These are phyloP conservation scores for Synergus laeviventris DNA, from an alignment of 2,888 invertebrate genomes.

Conservation along the genomic window DNA sequence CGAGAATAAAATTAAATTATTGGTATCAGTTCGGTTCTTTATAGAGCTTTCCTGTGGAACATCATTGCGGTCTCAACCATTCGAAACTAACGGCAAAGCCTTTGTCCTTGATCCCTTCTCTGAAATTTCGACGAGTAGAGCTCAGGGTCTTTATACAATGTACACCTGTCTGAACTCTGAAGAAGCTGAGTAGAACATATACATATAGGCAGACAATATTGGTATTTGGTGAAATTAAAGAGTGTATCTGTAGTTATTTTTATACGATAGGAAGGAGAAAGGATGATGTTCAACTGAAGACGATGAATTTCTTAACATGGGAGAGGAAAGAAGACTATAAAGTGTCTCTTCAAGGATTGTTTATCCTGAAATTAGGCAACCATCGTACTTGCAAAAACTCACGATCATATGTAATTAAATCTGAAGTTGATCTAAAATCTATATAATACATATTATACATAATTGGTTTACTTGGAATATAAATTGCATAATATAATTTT, in stretches of 20 bases:
- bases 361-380: background rate
- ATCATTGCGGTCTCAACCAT: background rate
- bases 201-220: background rate
- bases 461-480: too few species aligned
- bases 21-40: background rate
- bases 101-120: constrained; percentile 59
- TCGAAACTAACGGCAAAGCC: constrained; percentile 39
- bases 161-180: background rate
- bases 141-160: background rate
- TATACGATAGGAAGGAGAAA: background rate
- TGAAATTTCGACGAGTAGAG: constrained; percentile 46
- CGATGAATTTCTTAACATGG: background rate
- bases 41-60: background rate
- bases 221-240: background rate
- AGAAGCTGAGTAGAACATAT: constrained; percentile 15
- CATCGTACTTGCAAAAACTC: background rate
- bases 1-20: background rate
- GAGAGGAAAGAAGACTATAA: background rate
- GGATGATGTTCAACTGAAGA: background rate
- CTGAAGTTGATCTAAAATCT: background rate
- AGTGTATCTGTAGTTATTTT: background rate
- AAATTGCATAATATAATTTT: too few species aligned
- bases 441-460: background rate
- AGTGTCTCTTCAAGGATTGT: background rate
- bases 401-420: background rate